Base-by-base conservation (phyloP, 1,140 invertebrate species). In the Dolichoris vasculosae region DNA sequence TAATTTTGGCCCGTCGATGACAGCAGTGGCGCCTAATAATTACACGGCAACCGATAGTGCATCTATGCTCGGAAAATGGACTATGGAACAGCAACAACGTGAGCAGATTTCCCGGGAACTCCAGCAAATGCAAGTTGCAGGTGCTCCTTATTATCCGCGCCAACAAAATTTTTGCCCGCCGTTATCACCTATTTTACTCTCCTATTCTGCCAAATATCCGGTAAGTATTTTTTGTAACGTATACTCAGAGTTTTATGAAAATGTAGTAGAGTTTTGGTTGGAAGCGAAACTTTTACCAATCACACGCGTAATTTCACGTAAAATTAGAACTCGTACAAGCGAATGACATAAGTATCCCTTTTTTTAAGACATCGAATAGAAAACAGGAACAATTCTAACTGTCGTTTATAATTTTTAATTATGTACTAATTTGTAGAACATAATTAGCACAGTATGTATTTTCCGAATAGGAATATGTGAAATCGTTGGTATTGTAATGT, bases 171-270 rank as follows among this genome's bases (percentile, higher is more conserved):
- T 63, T 32, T 75, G 73, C 13, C 46, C 63, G 26, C 46, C 76
- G 30, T 63, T 85, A 0, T 32, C 76, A 30, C 3, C 83, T 6
- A 8, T 48, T 0, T 26, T 63, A 79, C 76, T 84, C 63, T 79
- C 83, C 0, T 80, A 80, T n/a, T 46, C 83, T 51, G 17, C 75
- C n/a, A 84, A 84, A 32, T 84, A n/a, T 32, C 32, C 83, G 43
- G 83, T 84, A 23, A 67, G 83, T 84, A 20, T 3, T 30, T 38
- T 71, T 15, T 46, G 26, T 46, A 46, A 9, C 23, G 23, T 23
- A 9, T 46, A 20, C 7, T 6, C 59, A 4, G 11, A 11, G 40
- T 71, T 71, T 71, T 71, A 38, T 20, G 26, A 3, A 4, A 64
- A 4, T 59, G 11, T 23, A 26, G 11, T 3, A 4, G 8, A 20